A percentile compares a stretch with the other conserved stretches of the same genome.
These are phyloP conservation scores for Cairina moschata DNA, from an alignment of 2,113 vertebrate genomes.

Conservation along the genomic window DNA sequence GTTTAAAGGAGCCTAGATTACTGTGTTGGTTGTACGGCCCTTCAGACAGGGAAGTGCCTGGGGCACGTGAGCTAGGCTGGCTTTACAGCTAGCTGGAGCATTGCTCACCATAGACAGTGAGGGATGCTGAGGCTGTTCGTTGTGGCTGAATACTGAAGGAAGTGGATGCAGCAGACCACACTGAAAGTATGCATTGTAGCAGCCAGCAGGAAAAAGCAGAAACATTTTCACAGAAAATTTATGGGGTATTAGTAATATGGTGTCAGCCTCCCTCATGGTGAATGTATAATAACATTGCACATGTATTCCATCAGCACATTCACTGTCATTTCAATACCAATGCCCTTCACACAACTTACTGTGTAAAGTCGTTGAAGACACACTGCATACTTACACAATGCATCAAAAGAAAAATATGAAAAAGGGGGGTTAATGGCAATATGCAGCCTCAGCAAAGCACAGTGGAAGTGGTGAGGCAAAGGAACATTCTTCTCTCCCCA, in stretches of 20 bases:
- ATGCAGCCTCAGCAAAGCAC: not conserved
- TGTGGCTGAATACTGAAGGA: not conserved
- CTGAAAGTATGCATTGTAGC: not conserved
- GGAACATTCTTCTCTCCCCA: not conserved
- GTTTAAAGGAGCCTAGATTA: not conserved
- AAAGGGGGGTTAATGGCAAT: not conserved
- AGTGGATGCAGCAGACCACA: fast-evolving
- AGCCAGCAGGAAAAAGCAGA: not conserved
- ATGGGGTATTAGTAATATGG: not conserved
- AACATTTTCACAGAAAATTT: not conserved
- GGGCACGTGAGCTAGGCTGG: not conserved
- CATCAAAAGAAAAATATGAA: not conserved
- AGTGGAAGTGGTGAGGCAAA: not conserved
- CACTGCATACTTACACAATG: not conserved
- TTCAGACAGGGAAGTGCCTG: not conserved
- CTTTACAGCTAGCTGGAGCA: not conserved
- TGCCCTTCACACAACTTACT: not conserved
- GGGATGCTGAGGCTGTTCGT: fast-evolving
- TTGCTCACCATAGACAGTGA: not conserved
- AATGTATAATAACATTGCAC: too few relatives aligned
- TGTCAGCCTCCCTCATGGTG: not conserved
- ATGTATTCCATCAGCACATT: fast-evolving
- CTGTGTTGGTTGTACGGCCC: not conserved
- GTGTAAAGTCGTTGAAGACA: not conserved
- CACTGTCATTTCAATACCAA: not conserved